Evolutionary conservation across 2,888 invertebrate species (phyloP), one percentile per base, ranked within the genome.

Genomic region (Pandemis cinnamomeana): DNA sequence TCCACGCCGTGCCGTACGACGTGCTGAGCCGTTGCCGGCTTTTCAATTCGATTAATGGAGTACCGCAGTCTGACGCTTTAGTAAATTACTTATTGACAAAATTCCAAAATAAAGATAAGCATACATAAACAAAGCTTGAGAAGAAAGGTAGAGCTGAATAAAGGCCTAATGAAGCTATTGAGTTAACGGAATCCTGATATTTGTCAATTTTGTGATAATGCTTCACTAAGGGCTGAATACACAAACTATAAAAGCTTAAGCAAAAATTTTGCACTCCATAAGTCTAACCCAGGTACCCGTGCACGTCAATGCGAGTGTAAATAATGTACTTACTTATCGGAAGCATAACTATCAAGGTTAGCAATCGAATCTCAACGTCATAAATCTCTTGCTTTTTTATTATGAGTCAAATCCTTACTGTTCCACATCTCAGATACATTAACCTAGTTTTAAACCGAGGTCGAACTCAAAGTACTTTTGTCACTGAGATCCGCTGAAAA

Each of bases 381-480:
- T 78, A 80, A 80, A 84, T 80, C 80, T 83, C 81, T 80, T 80
- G 83, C 82, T 83, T 83, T 80, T 80, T 86, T 83, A 83, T 84
- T 84, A 82, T 81, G 83, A 84, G 80, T 83, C 86, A 87, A 91
- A 89, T 85, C 85, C 86, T 82, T 80, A 84, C 79, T 87, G 89
- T 83, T 85, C 90, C 83, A 89, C 88, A 91, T 92, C 82, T 85
- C 81, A 83, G 83, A 86, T 83, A 87, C 90, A 90, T 93, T 92
- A 92, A 91, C 91, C 91, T 84, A 92, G 86, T 91, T 92, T 86
- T 72, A 84, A 86, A 79, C 83, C 85, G 87, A 90, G 89, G 89
- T 83, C 87, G 81, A 78, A 81, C 77, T 83, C 78, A 83, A 84
- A 86, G 84, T 83, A 87, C 83, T 27, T 85, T 80, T 83, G 86